phyloP scores from a whole-genome alignment of 2,113 vertebrate species.

The Pollimyrus isidori region DNA sequence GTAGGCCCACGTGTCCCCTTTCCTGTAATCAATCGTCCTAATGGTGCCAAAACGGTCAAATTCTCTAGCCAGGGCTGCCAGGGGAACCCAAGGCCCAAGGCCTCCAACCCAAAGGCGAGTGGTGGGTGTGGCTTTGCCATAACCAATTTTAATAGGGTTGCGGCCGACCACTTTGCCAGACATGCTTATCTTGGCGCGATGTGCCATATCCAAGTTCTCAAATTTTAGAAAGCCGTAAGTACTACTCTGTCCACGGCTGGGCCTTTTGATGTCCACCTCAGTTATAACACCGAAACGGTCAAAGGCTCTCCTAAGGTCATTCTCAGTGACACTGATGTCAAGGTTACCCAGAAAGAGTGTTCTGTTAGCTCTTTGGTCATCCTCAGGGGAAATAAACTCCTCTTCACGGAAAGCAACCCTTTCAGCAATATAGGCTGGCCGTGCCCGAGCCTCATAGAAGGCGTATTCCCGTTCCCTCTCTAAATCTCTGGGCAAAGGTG shows the following conservation, averaged over 20 bases:
- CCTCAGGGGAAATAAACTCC: conserved; percentile 91
- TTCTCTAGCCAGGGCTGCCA: conserved; percentile 85
- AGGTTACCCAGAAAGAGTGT: conserved; percentile 93
- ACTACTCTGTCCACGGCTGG: conserved; percentile 79
- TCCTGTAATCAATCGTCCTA: conserved; percentile 92
- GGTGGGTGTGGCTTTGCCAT: conserved; percentile 91
- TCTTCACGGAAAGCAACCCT: conserved; percentile 77
- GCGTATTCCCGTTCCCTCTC: conserved; percentile 80
- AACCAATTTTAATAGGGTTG: conserved; percentile 93
- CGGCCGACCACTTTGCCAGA: conserved; percentile 89
- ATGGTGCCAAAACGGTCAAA: conserved; percentile 98
- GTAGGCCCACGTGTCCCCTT: conserved; percentile 95
- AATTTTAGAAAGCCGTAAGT: conserved; percentile 96
- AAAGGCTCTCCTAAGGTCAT: conserved; percentile 80
- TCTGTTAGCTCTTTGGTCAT: conserved; percentile 90
- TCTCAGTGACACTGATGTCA: conserved; percentile 86
- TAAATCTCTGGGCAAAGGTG: conserved; percentile 79
- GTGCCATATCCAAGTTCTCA: conserved; percentile 96
- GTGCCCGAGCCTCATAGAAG: conserved; percentile 78
- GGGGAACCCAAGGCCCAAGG: conserved; percentile 87
- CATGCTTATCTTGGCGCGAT: conserved; percentile 93
- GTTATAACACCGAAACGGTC: conserved; percentile 94
- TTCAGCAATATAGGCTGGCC: conserved; percentile 77
- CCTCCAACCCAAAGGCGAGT: conserved; percentile 94
- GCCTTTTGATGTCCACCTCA: conserved; percentile 91